A percentile compares a stretch with the other conserved stretches of the same genome.
Evolutionary conservation across 2,113 vertebrate species (phyloP).

Genomic region (Oreocharis arfaki): DNA sequence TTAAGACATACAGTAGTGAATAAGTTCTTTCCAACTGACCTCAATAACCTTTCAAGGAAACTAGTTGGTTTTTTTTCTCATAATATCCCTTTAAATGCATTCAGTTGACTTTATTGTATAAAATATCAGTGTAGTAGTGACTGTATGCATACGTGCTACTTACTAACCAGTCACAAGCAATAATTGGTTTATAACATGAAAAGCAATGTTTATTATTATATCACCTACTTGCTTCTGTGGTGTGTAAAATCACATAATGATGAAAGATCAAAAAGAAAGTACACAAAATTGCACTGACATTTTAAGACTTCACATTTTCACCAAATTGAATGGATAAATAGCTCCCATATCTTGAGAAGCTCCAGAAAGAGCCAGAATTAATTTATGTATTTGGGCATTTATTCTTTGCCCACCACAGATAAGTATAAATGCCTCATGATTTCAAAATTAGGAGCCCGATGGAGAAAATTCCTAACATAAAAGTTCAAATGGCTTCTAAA

Average conservation of each 20-base stretch:
- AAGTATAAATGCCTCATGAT: neutral
- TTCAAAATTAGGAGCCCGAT: neutral
- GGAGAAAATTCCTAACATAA: neutral
- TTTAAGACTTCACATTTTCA: neutral
- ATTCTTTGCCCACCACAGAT: neutral
- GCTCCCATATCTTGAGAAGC: neutral
- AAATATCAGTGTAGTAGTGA: neutral
- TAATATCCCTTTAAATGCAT: neutral
- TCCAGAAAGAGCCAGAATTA: neutral
- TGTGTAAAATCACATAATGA: neutral
- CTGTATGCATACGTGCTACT: neutral
- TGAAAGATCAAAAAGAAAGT: neutral
- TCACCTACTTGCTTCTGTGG: neutral
- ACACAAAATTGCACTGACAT: neutral
- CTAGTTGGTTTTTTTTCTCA: neutral
- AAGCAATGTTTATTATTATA: neutral
- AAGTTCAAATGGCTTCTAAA: neutral
- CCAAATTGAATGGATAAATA: neutral
- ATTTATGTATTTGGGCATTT: neutral
- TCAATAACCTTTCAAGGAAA: neutral
- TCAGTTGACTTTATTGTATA: neutral
- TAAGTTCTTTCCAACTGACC: neutral
- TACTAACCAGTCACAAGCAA: neutral
- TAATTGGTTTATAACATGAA: neutral
- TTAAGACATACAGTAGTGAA: neutral